Percentiles rank a stretch among this genome's conserved stretches.
These are phyloP conservation scores for Neolamprologus hecqui DNA, from an alignment of 2,113 vertebrate genomes.

Conservation along the genomic window DNA sequence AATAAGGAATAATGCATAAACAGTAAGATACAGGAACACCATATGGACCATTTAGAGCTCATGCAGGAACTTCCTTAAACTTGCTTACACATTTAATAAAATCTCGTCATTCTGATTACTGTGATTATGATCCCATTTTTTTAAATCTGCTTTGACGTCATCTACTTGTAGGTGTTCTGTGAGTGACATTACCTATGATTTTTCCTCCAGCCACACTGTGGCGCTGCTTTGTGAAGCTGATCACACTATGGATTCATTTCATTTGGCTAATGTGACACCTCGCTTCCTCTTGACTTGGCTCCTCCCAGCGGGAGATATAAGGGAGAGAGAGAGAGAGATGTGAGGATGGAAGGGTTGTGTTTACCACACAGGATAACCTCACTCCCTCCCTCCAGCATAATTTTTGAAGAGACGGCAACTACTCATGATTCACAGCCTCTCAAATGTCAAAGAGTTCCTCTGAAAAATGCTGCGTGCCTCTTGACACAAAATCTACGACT, in stretches of 20 bases:
- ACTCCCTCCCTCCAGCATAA: not conserved
- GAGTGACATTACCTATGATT: not conserved
- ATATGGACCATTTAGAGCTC: not conserved
- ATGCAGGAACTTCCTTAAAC: not conserved
- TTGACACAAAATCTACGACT: not conserved
- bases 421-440: not conserved
- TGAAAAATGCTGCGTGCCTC: not conserved
- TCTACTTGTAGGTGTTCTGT: not conserved
- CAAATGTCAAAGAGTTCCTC: not conserved
- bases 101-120: not conserved
- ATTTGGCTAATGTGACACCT: not conserved
- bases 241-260: not conserved
- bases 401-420: not conserved
- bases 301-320: not conserved
- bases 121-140: not conserved
- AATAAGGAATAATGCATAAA: not conserved
- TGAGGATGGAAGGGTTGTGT: not conserved
- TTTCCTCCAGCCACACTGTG: slow-evolving; percentile 30
- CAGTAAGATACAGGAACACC: not conserved
- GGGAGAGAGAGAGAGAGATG: not conserved
- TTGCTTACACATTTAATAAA: not conserved
- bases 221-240: slow-evolving; percentile 6
- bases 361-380: not conserved
- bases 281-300: not conserved
- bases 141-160: not conserved